Percentiles rank a stretch among this genome's conserved stretches.
phyloP scores from a whole-genome alignment of 2,888 invertebrate species.

The Drosophila sordidapex region DNA sequence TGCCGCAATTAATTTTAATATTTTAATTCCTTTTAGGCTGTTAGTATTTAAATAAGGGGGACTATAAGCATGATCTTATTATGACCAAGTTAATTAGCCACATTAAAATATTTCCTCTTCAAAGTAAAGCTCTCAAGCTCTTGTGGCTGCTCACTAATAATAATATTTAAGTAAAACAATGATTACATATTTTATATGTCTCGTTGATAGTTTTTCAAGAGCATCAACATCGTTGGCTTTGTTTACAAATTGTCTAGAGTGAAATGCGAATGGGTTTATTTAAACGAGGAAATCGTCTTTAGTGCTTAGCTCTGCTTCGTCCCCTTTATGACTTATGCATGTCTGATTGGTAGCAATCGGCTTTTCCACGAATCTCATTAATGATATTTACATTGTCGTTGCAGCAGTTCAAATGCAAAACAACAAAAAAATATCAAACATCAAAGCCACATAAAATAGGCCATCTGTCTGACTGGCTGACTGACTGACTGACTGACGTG shows the following conservation, averaged over 20 bases:
- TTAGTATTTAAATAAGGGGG: no score
- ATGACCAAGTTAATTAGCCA: neutral
- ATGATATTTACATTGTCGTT: conserved; percentile 34
- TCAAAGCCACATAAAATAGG: conserved; percentile 34
- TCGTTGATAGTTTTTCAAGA: neutral
- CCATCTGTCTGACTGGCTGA: conserved; percentile 30
- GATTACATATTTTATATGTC: neutral
- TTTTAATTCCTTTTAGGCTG: neutral
- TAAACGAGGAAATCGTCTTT: conserved; percentile 1
- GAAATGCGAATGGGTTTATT: neutral
- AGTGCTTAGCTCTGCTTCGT: neutral
- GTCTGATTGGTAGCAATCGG: conserved; percentile 64
- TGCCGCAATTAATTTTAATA: no score
- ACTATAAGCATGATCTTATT: neutral
- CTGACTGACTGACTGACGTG: conserved; percentile 38
- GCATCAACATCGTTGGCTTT: neutral
- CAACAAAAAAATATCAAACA: conserved; percentile 13
- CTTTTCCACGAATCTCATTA: conserved; percentile 48
- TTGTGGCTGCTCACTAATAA: neutral
- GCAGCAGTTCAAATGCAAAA: conserved; percentile 34
- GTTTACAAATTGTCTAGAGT: neutral
- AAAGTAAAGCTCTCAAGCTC: neutral
- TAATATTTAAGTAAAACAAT: neutral
- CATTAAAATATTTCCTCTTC: neutral
- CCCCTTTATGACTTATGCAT: conserved; percentile 11